Percentiles rank a stretch among this genome's conserved stretches.
These are phyloP conservation scores for Cataglyphis hispanica DNA, from an alignment of 1,140 invertebrate genomes.

Conservation along the genomic window DNA sequence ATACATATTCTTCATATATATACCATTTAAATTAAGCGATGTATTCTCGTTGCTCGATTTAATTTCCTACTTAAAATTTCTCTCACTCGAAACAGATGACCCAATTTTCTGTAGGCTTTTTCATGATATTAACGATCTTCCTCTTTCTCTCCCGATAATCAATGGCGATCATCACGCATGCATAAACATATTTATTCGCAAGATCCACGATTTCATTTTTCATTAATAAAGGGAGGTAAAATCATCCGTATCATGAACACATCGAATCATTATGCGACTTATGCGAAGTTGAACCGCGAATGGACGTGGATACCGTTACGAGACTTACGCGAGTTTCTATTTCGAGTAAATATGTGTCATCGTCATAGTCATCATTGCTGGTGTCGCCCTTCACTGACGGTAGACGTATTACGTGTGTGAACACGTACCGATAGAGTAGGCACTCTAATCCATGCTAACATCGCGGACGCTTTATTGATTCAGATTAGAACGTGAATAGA, in stretches of 20 bases:
- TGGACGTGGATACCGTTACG: conserved; percentile 60
- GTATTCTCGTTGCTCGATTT: conserved; percentile 39
- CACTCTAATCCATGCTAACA: conserved; percentile 71
- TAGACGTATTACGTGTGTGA: conserved; percentile 15
- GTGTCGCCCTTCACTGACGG: conserved; percentile 24
- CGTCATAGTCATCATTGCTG: conserved; percentile 44
- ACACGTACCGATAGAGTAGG: conserved; percentile 13
- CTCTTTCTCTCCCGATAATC: background rate
- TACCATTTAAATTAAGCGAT: conserved; percentile 3
- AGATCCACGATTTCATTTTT: conserved; percentile 4
- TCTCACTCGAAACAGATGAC: conserved; percentile 11
- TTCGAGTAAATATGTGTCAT: conserved; percentile 74
- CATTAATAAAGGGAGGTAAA: background rate
- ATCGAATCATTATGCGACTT: conserved; percentile 35
- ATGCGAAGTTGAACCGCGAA: conserved; percentile 18
- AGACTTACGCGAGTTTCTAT: conserved; percentile 72
- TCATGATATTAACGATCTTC: background rate
- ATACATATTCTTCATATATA: background rate
- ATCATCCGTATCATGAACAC: background rate
- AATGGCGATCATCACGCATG: background rate
- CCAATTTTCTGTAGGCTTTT: conserved; percentile 8
- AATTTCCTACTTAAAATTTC: conserved; percentile 34
- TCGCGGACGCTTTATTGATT: conserved; percentile 76
- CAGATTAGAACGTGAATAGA: conserved; percentile 77
- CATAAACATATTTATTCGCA: background rate